Conservation (phyloP, 2,888 invertebrate genomes). For the Asteroscopus sphinx region DNA sequence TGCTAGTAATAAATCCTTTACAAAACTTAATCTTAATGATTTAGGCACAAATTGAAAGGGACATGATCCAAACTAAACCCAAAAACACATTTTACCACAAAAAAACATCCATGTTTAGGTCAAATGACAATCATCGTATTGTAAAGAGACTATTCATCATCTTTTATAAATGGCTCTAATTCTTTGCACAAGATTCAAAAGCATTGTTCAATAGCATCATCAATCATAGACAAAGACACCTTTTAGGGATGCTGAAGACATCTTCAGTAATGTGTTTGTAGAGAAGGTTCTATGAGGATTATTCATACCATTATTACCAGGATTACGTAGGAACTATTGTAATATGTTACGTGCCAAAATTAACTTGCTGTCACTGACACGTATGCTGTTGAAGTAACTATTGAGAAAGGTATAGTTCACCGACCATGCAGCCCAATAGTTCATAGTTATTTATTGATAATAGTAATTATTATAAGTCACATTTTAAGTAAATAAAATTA, state of each 20-base stretch:
- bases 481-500: too few relatives aligned
- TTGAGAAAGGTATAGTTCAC: too few relatives aligned
- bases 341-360: too few relatives aligned
- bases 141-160: constrained; percentile 38
- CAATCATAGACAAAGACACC: constrained; percentile 18
- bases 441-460: too few relatives aligned
- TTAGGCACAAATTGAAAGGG: too few relatives aligned
- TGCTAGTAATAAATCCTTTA: too few relatives aligned
- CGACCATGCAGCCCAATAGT: too few relatives aligned
- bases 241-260: constrained; percentile 19
- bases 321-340: too few relatives aligned
- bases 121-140: constrained; percentile 1
- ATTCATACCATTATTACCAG: constrained; percentile 14
- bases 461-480: too few relatives aligned
- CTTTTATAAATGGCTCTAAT: constrained; percentile 21
- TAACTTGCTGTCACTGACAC: too few relatives aligned
- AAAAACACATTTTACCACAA: neutral
- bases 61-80: neutral
- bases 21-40: too few relatives aligned
- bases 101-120: neutral
- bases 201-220: constrained; percentile 9
- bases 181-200: constrained; percentile 16
- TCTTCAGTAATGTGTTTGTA: constrained; percentile 16
- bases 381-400: too few relatives aligned
- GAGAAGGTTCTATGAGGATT: constrained; percentile 1